Base-by-base conservation (phyloP, 2,888 invertebrate species). In the Cryptocheilus praepositus region DNA sequence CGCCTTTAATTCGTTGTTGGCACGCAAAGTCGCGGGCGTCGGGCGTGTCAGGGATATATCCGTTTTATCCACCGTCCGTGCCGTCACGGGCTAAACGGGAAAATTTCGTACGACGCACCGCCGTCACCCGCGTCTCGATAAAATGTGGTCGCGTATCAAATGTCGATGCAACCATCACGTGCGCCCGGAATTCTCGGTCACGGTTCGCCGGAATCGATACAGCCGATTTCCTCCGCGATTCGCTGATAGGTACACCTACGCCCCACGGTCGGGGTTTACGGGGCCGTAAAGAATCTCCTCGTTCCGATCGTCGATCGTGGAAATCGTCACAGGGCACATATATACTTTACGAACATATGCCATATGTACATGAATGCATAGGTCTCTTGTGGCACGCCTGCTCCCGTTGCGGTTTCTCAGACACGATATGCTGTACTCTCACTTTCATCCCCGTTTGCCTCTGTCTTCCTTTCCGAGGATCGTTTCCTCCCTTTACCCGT, bases 201-300 rank as follows among this genome's bases (percentile, higher is more conserved):
- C 63, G 55, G 52, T 51, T 64, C 45, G 46, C 51, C 58, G 54
- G 56, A 45, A 64, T 68, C 67, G 67, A 68, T 68, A 68, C 52
- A 64, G 60, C 60, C 60, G 67, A 68, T 68, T 60, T 64, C 55
- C 67, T 60, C 55, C 51, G 64, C 51, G 51, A 44, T 44, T 56
- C 59, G 22, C 43, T 11, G 51, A 28, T 44, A 61, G 61, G 61
- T 61, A 54, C 66, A 49, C 19, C 44, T 28, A 51, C 21, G 19
- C 61, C 55, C 43, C 55, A 53, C 51, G 53, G 61, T 55, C 49
- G 45, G 36, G 25, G 61, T 66, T 66, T 66, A 66, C 56, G 61
- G 3, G 1, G 36, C 5, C 22, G 44, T 49, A 56, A 25, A 51
- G 25, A 61, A 66, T 66, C 51, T 7, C 1, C 56, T 51, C 61